Evolutionary conservation across 2,888 invertebrate species (phyloP).

Genomic region (Melipona beecheii): DNA sequence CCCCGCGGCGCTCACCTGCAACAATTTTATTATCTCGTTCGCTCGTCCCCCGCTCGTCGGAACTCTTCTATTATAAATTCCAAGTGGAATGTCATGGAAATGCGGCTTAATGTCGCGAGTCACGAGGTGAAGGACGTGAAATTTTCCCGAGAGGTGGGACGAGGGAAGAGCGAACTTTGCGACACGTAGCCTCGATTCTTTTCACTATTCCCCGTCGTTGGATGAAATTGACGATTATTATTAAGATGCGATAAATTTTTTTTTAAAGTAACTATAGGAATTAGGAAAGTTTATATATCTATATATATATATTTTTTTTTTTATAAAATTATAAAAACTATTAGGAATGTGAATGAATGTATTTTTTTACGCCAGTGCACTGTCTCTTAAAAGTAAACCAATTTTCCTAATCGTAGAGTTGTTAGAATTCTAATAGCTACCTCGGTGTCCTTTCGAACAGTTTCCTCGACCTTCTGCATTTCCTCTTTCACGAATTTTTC

Average conservation of each 20-base stretch:
- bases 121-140: neutral
- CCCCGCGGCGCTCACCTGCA: constrained; percentile 37
- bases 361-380: no score
- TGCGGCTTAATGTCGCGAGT: constrained; percentile 7
- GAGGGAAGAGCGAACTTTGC: neutral
- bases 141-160: neutral
- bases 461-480: constrained; percentile 43
- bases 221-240: constrained; percentile 3
- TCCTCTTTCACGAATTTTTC: constrained; percentile 44
- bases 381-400: neutral
- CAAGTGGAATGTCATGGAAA: constrained; percentile 33
- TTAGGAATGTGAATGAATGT: no score
- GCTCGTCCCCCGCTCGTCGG: neutral
- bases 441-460: constrained; percentile 17
- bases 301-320: no score
- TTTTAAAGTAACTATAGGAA: no score
- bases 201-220: neutral
- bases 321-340: no score
- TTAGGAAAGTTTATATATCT: no score
- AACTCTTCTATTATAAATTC: constrained; percentile 13
- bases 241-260: neutral
- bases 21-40: constrained; percentile 36
- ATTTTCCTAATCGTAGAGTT: neutral
- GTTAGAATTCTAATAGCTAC: neutral
- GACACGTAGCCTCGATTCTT: neutral